These are phyloP conservation scores for Dipodomys merriami DNA, from an alignment of 2,113 vertebrate genomes.

Conservation along the genomic window DNA sequence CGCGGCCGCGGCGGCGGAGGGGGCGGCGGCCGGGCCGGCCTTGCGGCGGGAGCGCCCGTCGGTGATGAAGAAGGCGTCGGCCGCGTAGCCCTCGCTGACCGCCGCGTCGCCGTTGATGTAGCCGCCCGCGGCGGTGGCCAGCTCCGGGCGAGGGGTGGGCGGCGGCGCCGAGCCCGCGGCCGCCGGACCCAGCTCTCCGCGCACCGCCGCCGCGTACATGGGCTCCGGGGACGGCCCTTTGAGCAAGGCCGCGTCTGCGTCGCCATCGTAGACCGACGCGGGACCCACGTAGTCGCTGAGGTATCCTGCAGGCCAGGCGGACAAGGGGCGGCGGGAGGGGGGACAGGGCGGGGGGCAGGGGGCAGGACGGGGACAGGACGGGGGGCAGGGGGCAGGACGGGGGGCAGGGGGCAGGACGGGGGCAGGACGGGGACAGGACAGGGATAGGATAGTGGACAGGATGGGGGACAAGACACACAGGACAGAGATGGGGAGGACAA, in stretches of 20 bases:
- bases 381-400: too few species aligned
- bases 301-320: constrained; percentile 88
- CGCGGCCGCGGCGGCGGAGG: constrained; percentile 64
- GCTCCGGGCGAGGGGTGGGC: constrained; percentile 90
- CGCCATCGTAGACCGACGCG: constrained; percentile 91
- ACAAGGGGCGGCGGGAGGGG: constrained; percentile 42
- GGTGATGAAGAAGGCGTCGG: constrained; percentile 95
- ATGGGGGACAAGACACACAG: too few species aligned
- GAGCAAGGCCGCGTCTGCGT: constrained; percentile 87
- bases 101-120: constrained; percentile 94
- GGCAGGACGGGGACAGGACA: too few species aligned
- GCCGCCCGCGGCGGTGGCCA: constrained; percentile 87
- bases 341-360: neutral
- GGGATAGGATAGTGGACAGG: too few species aligned
- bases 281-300: constrained; percentile 92
- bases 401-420: too few species aligned
- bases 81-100: constrained; percentile 93
- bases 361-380: constrained; percentile 33
- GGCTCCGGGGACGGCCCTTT: constrained; percentile 92
- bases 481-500: too few species aligned
- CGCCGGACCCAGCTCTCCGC: constrained; percentile 90
- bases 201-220: constrained; percentile 90
- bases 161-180: constrained; percentile 89
- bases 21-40: constrained; percentile 83
- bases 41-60: constrained; percentile 93